Percentiles rank a stretch among this genome's conserved stretches.
phyloP scores from a whole-genome alignment of 1,140 invertebrate species.

The Achatina immaculata region DNA sequence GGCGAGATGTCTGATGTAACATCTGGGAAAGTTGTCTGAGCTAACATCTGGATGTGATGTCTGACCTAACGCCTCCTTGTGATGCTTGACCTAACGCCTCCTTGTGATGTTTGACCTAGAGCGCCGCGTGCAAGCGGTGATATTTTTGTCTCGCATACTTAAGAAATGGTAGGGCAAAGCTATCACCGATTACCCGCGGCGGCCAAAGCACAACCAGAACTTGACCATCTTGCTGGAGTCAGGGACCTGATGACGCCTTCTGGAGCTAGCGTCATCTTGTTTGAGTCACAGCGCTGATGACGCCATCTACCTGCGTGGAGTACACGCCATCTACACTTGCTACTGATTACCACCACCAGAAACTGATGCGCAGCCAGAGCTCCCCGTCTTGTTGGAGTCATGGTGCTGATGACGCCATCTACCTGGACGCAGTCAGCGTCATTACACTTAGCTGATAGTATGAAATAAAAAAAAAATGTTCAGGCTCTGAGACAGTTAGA shows the following conservation, averaged over 20 bases:
- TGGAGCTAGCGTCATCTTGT: not conserved
- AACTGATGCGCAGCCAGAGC: not conserved
- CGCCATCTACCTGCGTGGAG: not conserved
- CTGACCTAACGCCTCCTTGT: too few relatives aligned
- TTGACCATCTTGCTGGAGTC: not conserved
- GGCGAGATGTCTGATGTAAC: too few relatives aligned
- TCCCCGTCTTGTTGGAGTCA: not conserved
- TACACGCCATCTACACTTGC: not conserved
- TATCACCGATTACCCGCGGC: slow-evolving; percentile 48
- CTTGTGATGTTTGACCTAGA: not conserved
- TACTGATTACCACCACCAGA: not conserved
- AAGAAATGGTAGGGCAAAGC: slow-evolving; percentile 45
- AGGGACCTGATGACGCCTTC: too few relatives aligned
- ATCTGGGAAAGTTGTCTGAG: too few relatives aligned
- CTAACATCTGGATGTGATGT: not conserved
- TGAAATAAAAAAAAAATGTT: too few relatives aligned
- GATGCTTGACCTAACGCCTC: too few relatives aligned
- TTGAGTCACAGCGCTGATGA: not conserved
- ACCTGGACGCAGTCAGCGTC: too few relatives aligned
- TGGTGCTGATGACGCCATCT: not conserved
- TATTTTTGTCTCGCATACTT: slow-evolving; percentile 49
- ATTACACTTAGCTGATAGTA: too few relatives aligned
- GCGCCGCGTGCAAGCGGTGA: slow-evolving; percentile 46
- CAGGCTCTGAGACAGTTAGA: too few relatives aligned
- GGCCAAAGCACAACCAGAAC: not conserved